Evolutionary conservation across 2,113 vertebrate genomes (phyloP).

Genomic region (Psammodynastes pulverulentus): DNA sequence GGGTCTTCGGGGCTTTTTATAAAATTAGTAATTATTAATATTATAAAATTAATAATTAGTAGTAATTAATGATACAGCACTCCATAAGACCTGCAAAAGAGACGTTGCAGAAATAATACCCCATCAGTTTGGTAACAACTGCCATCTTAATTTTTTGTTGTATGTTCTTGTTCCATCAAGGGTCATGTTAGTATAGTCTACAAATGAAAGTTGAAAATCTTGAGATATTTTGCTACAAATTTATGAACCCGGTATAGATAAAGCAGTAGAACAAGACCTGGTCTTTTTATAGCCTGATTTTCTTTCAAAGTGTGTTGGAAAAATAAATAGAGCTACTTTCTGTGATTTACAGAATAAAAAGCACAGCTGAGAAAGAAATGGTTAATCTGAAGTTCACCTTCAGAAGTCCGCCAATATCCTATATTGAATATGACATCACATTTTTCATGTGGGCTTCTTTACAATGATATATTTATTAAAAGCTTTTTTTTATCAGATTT

Average conservation of each 20-base stretch:
- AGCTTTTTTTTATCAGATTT: slow-evolving; percentile 61
- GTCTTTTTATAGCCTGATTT: background rate
- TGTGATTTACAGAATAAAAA: background rate
- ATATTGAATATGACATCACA: slow-evolving; percentile 63
- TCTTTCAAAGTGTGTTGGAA: background rate
- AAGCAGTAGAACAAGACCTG: background rate
- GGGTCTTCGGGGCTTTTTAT: background rate
- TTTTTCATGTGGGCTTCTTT: slow-evolving; percentile 58
- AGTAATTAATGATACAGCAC: background rate
- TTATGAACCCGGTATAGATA: background rate
- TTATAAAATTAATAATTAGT: too few relatives aligned
- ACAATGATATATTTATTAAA: slow-evolving; percentile 67
- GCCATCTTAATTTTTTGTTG: background rate
- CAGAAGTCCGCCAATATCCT: slow-evolving; percentile 53
- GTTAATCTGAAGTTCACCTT: slow-evolving; percentile 58
- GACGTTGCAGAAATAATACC: background rate
- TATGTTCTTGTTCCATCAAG: background rate
- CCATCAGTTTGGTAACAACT: background rate
- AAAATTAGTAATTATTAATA: background rate
- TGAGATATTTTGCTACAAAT: background rate
- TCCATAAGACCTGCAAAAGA: background rate
- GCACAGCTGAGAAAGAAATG: slow-evolving; percentile 38
- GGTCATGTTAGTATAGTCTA: background rate
- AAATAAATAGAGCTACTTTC: background rate
- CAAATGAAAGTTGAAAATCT: background rate